Percentiles rank a stretch among this genome's conserved stretches.
Conservation (phyloP, 2,888 invertebrate genomes). For the Cheilosia urbana region DNA sequence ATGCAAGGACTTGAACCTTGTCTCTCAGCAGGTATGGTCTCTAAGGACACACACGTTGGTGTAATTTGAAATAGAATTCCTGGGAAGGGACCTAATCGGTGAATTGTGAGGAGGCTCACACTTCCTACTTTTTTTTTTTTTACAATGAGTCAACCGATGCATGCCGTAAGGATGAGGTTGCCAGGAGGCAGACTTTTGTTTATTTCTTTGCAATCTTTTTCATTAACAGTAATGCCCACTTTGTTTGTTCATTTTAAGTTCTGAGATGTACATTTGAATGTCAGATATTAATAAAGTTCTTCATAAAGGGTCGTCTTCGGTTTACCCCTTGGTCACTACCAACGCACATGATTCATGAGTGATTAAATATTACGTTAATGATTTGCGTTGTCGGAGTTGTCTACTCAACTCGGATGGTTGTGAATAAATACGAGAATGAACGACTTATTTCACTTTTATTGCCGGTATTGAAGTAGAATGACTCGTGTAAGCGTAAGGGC, state of each 20-base stretch:
- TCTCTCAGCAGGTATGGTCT: slow-evolving; percentile 31
- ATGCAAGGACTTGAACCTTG: slow-evolving; percentile 47
- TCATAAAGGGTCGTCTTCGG: not conserved
- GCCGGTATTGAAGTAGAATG: no score
- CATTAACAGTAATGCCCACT: slow-evolving; percentile 62
- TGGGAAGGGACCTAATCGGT: slow-evolving; percentile 37
- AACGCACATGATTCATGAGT: no score
- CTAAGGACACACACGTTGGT: no score
- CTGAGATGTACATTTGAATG: slow-evolving; percentile 21
- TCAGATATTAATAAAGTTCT: slow-evolving; percentile 45
- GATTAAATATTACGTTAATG: no score
- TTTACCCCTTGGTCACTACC: no score
- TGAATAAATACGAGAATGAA: no score
- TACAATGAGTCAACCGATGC: not conserved
- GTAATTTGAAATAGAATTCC: not conserved
- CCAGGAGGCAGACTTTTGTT: slow-evolving; percentile 39
- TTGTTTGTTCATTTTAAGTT: not conserved
- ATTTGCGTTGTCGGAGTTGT: no score
- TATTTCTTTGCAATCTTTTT: slow-evolving; percentile 57
- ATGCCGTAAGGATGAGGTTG: slow-evolving; percentile 1
- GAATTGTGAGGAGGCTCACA: slow-evolving; percentile 4
- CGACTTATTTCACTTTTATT: no score
- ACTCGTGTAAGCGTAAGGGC: no score
- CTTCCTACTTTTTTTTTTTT: no score
- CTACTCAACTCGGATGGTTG: no score